Conservation (phyloP, 2,888 invertebrate species). For the Apodemia duryi region DNA sequence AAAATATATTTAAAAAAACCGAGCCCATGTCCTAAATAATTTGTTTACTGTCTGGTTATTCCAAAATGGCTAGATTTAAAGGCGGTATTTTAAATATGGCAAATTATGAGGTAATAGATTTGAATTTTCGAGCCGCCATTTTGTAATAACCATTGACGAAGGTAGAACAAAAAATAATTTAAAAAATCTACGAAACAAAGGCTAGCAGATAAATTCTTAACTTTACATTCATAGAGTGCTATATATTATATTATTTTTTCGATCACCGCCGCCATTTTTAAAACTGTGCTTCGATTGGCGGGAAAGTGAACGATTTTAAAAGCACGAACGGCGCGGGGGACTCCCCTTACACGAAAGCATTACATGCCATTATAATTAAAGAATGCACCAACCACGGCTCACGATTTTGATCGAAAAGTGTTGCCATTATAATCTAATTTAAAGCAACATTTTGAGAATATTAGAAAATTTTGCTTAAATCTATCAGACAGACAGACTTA, state of each 20-base stretch:
- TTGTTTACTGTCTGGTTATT: constrained; percentile 19
- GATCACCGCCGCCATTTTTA: constrained; percentile 16
- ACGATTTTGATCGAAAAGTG: constrained; percentile 27
- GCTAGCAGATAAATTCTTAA: constrained; percentile 47
- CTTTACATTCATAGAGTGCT: constrained; percentile 42
- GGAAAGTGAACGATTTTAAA: constrained; percentile 42
- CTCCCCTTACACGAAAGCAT: constrained; percentile 57
- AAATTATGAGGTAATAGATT: constrained; percentile 17
- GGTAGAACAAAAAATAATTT: constrained; percentile 35
- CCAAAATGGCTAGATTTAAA: constrained; percentile 11
- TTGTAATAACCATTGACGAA: constrained; percentile 26
- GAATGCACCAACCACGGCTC: constrained; percentile 45
- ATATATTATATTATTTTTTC: constrained; percentile 41
- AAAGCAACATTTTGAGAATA: neutral
- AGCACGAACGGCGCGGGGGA: constrained; percentile 64
- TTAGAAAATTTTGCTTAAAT: neutral
- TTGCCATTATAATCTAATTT: constrained; percentile 18
- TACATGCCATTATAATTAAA: constrained; percentile 51
- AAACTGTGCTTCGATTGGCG: constrained; percentile 19
- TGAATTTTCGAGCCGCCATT: constrained; percentile 21
- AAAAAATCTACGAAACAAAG: constrained; percentile 42
- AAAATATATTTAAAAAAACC: constrained; percentile 30
- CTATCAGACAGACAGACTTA: neutral
- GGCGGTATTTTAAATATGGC: constrained; percentile 19
- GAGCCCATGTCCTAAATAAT: constrained; percentile 21